These are phyloP conservation scores for Takifugu rubripes DNA, from an alignment of 2,797 vertebrate species.

Conservation along the genomic window DNA sequence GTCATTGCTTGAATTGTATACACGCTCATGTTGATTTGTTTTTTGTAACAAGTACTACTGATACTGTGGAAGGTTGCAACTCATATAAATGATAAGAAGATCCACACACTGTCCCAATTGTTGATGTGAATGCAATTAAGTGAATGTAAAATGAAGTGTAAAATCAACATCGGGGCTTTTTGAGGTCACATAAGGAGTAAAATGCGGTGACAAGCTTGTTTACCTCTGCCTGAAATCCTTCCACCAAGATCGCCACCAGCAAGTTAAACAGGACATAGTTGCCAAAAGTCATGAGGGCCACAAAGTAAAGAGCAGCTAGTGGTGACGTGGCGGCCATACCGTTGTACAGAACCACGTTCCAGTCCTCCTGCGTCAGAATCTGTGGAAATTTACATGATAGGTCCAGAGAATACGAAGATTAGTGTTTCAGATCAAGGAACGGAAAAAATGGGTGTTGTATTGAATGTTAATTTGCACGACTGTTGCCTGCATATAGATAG, in stretches of 20 bases:
- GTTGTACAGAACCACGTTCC: constrained; percentile 95
- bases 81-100: background rate
- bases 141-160: background rate
- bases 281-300: constrained; percentile 96
- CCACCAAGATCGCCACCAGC: constrained; percentile 95
- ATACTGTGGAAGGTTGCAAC: too few species aligned
- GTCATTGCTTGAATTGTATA: too few species aligned
- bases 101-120: background rate
- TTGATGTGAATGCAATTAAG: background rate
- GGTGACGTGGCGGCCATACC: constrained; percentile 96
- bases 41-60: too few species aligned
- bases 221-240: constrained; percentile 98
- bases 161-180: too few species aligned
- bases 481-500: constrained; percentile 4
- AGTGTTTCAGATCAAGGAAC: too few species aligned
- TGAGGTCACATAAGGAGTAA: background rate
- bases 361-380: constrained; percentile 97
- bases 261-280: constrained; percentile 97
- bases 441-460: too few species aligned
- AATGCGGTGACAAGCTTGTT: background rate
- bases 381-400: constrained; percentile 37
- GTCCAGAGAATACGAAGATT: too few species aligned
- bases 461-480: too few species aligned
- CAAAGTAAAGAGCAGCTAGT: constrained; percentile 94
- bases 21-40: too few species aligned